Base-by-base conservation (phyloP, 1,140 invertebrate species). In the Ooceraea biroi region DNA sequence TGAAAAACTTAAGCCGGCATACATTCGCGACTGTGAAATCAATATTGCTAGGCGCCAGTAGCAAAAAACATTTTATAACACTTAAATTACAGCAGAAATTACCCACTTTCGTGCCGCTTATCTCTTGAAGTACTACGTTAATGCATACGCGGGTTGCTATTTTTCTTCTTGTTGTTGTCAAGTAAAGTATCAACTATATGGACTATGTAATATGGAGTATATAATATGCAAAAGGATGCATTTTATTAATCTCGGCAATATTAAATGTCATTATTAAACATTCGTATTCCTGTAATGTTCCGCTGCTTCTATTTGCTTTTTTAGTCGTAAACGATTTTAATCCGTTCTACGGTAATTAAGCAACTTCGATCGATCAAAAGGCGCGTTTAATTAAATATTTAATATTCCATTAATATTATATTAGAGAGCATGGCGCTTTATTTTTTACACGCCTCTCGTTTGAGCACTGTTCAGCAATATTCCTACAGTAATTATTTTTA, bases 231-330 rank as follows among this genome's bases (percentile, higher is more conserved):
- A 17, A 71, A 58, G 22, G 14, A 66, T 52, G 27, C 11, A 69
- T 71, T 77, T 77, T 80, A 71, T 80, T 80, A 80, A 80, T 80
- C 36, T 80, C 50, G 14, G 52, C 17, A n/a, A 78, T 80, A 80
- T 80, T 80, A 57, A 78, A 57, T 2, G 30, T 1, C 17, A 0
- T 57, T 78, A 68, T 78, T 65, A 71, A 36, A 80, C 7, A 0
- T 36, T 52, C 27, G 11, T 22, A 27, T 36, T 7, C 17, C 14
- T 7, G 30, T n/a, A 50, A 36, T 46, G 57, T 57, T 68, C 55
- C 14, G 44, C 57, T 4, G 27, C 19, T 19, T 10, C 19, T 36
- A 12, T 8, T 78, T 27, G 48, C 22, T 60, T 44, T 19, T 11
- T 44, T 68, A 46, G n/a, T 41, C 12, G 41, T 36, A 25, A n/a